phyloP scores from a whole-genome alignment of 2,888 invertebrate species.

The Zygothrica quintamaculata region DNA sequence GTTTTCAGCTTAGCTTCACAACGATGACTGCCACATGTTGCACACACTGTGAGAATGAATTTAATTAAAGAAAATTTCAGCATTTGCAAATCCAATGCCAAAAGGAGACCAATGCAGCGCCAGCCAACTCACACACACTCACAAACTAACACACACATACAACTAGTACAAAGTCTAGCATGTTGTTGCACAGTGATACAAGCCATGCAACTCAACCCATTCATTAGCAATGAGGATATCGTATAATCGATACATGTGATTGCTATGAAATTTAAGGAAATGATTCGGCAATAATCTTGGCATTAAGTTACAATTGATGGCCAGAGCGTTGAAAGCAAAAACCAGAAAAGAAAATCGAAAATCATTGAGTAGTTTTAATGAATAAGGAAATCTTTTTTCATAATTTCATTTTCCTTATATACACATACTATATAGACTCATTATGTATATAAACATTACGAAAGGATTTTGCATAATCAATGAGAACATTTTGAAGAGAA shows the following conservation, averaged over 20 bases:
- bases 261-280: conserved; percentile 9
- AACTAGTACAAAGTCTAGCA: conserved; percentile 75
- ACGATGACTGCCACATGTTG: conserved; percentile 72
- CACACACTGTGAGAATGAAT: conserved; percentile 81
- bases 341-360: neutral
- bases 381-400: conserved; percentile 20
- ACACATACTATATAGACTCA: too few species aligned
- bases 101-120: conserved; percentile 74
- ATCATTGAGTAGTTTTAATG: conserved; percentile 15
- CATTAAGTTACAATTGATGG: neutral
- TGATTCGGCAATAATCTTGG: conserved; percentile 8
- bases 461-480: too few species aligned
- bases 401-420: too few species aligned
- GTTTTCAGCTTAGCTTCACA: conserved; percentile 23
- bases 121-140: conserved; percentile 39
- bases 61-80: conserved; percentile 73
- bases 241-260: conserved; percentile 5
- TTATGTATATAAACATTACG: too few species aligned
- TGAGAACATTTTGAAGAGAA: too few species aligned
- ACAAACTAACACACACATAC: conserved; percentile 3
- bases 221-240: neutral
- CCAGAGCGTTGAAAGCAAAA: conserved; percentile 5
- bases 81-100: conserved; percentile 52
- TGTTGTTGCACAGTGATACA: conserved; percentile 40
- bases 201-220: neutral